Evolutionary conservation across 2,888 invertebrate species (phyloP).

Genomic region (Petrolisthes cinctipes): DNA sequence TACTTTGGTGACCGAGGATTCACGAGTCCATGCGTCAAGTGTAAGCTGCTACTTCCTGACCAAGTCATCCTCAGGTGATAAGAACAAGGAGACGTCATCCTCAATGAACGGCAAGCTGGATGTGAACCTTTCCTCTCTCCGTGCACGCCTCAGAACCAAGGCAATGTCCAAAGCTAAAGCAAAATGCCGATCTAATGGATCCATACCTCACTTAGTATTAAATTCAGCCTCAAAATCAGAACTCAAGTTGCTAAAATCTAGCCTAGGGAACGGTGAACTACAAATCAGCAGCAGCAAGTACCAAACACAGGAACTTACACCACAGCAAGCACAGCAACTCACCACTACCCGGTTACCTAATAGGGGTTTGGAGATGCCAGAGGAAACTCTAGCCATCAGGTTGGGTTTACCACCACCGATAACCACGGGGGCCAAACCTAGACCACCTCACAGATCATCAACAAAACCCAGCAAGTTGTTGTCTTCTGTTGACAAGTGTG

Average conservation of each 20-base stretch:
- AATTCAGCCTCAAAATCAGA: slow-evolving; percentile 48
- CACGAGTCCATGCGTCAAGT: slow-evolving; percentile 17
- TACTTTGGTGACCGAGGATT: not conserved
- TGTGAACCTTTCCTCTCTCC: slow-evolving; percentile 11
- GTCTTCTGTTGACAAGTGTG: not conserved
- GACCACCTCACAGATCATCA: slow-evolving; percentile 34
- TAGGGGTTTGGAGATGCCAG: no score
- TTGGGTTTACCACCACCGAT: not conserved
- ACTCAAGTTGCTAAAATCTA: slow-evolving; percentile 23
- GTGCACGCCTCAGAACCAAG: slow-evolving; percentile 35
- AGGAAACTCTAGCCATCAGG: no score
- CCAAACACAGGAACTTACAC: not conserved
- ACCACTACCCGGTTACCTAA: not conserved
- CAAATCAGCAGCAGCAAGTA: not conserved
- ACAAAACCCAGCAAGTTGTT: slow-evolving; percentile 23
- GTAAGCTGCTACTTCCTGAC: slow-evolving; percentile 26
- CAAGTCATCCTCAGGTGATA: slow-evolving; percentile 27
- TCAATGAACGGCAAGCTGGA: slow-evolving; percentile 22
- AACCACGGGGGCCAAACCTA: slow-evolving; percentile 41
- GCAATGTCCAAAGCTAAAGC: slow-evolving; percentile 37
- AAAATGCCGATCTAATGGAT: slow-evolving; percentile 39
- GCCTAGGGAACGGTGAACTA: slow-evolving; percentile 17
- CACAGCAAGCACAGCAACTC: not conserved
- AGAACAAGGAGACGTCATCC: slow-evolving; percentile 27
- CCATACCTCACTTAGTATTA: slow-evolving; percentile 26